Percentiles rank a stretch among this genome's conserved stretches.
Conservation (phyloP, 2,113 vertebrate genomes). For the Gadus macrocephalus region DNA sequence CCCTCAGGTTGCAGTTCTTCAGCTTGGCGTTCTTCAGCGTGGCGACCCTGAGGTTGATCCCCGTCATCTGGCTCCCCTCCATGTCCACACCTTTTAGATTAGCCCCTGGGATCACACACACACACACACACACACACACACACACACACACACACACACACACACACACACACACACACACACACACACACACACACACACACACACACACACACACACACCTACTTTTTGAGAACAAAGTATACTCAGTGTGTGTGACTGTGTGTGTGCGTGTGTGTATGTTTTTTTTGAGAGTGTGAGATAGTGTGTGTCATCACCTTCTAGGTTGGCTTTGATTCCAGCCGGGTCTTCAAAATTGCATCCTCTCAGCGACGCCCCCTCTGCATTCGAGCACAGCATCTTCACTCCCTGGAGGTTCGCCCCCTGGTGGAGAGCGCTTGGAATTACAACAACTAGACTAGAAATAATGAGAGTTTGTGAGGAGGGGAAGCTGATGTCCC, state of each 20-base stretch:
- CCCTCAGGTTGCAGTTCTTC: constrained; percentile 95
- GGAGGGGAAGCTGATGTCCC: no score
- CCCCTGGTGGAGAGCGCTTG: no score
- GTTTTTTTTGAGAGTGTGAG: no score
- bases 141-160: no score
- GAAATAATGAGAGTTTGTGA: no score
- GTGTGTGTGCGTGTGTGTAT: no score
- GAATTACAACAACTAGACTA: no score
- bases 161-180: no score
- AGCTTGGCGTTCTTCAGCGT: constrained; percentile 96
- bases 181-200: no score
- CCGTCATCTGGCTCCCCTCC: constrained; percentile 98
- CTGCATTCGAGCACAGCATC: constrained; percentile 96
- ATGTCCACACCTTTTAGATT: constrained; percentile 98
- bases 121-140: neutral
- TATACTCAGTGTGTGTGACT: no score
- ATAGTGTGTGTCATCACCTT: constrained; percentile 74
- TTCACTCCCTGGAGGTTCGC: constrained; percentile 83
- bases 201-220: no score
- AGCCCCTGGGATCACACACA: constrained; percentile 72
- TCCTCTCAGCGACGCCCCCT: constrained; percentile 91
- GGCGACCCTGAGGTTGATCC: constrained; percentile 92
- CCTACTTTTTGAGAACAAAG: no score
- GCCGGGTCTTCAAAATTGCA: constrained; percentile 98
- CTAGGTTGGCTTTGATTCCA: constrained; percentile 94